These are phyloP conservation scores for Melanotaenia pygmaea DNA, from an alignment of 2,797 vertebrate genomes.

Conservation along the genomic window DNA sequence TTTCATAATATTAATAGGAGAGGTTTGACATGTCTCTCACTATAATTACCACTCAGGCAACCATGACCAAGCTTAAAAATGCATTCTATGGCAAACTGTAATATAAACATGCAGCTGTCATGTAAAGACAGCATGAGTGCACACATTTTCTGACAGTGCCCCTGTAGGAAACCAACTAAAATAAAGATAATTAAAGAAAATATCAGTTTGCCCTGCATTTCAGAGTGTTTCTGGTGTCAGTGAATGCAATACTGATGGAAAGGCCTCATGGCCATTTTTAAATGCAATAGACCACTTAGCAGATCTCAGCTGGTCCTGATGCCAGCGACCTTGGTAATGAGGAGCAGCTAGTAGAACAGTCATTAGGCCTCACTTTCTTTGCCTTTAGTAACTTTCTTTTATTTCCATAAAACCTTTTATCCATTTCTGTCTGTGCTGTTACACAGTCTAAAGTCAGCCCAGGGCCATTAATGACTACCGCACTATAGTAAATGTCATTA, in stretches of 20 bases:
- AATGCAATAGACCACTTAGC: slow-evolving; percentile 63
- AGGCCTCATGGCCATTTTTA: slow-evolving; percentile 63
- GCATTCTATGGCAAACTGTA: slow-evolving; percentile 26
- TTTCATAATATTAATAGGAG: slow-evolving; percentile 44
- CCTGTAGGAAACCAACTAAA: slow-evolving; percentile 33
- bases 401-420: slow-evolving; percentile 72
- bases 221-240: slow-evolving; percentile 42
- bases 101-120: slow-evolving; percentile 38
- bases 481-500: slow-evolving; percentile 72
- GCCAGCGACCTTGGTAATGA: slow-evolving; percentile 73
- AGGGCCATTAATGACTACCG: slow-evolving; percentile 68
- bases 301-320: slow-evolving; percentile 67
- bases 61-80: slow-evolving; percentile 37
- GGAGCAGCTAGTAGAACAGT: slow-evolving; percentile 67
- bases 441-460: slow-evolving; percentile 47
- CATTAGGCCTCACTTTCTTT: slow-evolving; percentile 65
- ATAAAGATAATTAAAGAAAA: slow-evolving; percentile 48
- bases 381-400: slow-evolving; percentile 67
- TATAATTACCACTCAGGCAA: slow-evolving; percentile 48
- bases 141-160: slow-evolving; percentile 24
- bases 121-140: slow-evolving; percentile 39
- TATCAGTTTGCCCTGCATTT: slow-evolving; percentile 42
- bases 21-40: slow-evolving; percentile 43
- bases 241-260: slow-evolving; percentile 49
- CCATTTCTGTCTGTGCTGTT: slow-evolving; percentile 49